A percentile compares a stretch with the other conserved stretches of the same genome.
These are phyloP conservation scores for Sepiola atlantica DNA, from an alignment of 2,888 invertebrate genomes.

Conservation along the genomic window DNA sequence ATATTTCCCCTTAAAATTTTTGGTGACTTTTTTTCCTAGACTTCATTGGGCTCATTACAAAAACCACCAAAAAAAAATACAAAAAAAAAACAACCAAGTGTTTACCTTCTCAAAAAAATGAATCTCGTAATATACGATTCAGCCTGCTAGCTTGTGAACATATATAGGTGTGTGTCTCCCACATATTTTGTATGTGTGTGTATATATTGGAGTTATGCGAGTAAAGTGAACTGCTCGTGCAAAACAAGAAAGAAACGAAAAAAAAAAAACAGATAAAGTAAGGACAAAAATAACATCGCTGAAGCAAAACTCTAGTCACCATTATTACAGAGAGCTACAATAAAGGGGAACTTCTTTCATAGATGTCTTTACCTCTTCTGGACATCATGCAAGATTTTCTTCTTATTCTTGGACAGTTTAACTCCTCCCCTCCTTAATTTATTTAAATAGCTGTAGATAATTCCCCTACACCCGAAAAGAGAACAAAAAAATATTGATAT, in stretches of 20 bases:
- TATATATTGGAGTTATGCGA: background rate
- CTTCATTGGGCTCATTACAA: slow-evolving; percentile 21
- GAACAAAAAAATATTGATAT: background rate
- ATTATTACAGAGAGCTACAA: slow-evolving; percentile 32
- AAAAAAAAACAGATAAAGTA: too few species aligned
- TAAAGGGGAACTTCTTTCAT: background rate
- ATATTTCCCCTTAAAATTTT: background rate
- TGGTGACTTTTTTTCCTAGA: background rate
- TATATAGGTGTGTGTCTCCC: background rate
- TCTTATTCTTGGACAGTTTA: background rate
- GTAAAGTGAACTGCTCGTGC: background rate
- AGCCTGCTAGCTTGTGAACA: slow-evolving; percentile 13
- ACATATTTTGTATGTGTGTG: background rate
- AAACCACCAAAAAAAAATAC: background rate
- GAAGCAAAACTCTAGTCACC: background rate
- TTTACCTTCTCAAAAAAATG: slow-evolving; percentile 5
- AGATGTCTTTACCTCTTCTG: background rate
- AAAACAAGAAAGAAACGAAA: too few species aligned
- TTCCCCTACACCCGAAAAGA: background rate
- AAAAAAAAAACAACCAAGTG: background rate
- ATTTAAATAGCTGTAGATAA: background rate
- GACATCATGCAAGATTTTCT: background rate
- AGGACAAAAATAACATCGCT: background rate
- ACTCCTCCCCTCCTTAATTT: background rate
- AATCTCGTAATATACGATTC: background rate